Percentiles rank a stretch among this genome's conserved stretches.
These are phyloP conservation scores for Myotis pilosus DNA, from an alignment of 2,797 vertebrate species.

Conservation along the genomic window DNA sequence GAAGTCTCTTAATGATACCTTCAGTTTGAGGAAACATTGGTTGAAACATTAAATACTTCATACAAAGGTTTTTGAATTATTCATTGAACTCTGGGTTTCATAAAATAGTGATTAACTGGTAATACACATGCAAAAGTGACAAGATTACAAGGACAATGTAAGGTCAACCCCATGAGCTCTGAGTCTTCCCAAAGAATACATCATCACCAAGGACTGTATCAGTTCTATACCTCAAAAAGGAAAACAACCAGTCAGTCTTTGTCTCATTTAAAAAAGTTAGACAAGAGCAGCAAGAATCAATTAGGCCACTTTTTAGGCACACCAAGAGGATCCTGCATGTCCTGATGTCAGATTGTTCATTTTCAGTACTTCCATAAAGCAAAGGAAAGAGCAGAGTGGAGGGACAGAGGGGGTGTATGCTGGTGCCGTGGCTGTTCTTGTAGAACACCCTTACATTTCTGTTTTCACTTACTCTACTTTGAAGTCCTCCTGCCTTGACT, in stretches of 20 bases:
- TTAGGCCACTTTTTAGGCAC: background rate
- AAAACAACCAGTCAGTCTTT: background rate
- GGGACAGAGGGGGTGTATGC: background rate
- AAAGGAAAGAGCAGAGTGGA: background rate
- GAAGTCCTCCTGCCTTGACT: constrained; percentile 37
- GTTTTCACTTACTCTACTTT: constrained; percentile 33
- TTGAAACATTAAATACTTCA: background rate
- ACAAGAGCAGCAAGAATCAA: background rate
- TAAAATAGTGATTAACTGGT: background rate
- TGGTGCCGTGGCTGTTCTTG: background rate
- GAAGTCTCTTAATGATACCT: background rate
- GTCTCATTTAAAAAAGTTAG: background rate
- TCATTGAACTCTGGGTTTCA: background rate
- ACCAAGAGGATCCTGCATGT: background rate
- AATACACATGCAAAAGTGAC: background rate
- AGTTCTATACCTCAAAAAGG: background rate
- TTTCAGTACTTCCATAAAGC: background rate
- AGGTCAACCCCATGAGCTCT: background rate
- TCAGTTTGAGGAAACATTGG: background rate
- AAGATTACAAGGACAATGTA: background rate
- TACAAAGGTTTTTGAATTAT: background rate
- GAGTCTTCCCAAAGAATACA: background rate
- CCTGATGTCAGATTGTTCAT: background rate
- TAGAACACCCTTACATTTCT: background rate
- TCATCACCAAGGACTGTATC: background rate